Conservation (phyloP, 64 coral and sea anemone species). For the Porites australiensis region DNA sequence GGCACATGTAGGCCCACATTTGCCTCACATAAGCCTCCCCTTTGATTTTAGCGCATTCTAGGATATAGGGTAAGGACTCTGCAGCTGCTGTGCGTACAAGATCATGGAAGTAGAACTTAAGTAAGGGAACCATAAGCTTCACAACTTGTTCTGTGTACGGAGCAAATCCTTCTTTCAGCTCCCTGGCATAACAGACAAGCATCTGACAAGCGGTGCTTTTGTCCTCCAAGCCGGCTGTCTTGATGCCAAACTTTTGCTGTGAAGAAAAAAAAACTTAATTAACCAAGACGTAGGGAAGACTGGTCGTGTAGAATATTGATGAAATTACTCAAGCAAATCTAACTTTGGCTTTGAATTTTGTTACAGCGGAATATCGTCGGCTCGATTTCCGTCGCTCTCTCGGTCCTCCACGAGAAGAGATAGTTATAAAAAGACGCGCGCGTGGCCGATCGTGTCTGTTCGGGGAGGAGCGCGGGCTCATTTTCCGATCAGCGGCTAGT, state of each 20-base stretch:
- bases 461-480: no score
- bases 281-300: no score
- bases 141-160: constrained; percentile 93
- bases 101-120: constrained; percentile 99
- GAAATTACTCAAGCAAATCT: no score
- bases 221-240: constrained; percentile 96
- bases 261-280: background rate
- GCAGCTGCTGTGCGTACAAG: constrained; percentile 95
- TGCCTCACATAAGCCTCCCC: constrained; percentile 89
- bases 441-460: no score
- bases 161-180: constrained; percentile 96
- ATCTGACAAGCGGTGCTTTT: constrained; percentile 99
- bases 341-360: no score
- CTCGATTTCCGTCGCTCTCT: no score
- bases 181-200: constrained; percentile 95
- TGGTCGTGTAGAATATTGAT: no score
- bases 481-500: no score
- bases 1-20: constrained; percentile 97
- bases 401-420: no score
- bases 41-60: constrained; percentile 91
- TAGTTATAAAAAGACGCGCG: no score
- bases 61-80: constrained; percentile 85
- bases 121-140: constrained; percentile 93
- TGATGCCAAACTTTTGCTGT: constrained; percentile 99
- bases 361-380: no score